These are phyloP conservation scores for Oxystoma pomonae DNA, from an alignment of 2,888 invertebrate species.

Conservation along the genomic window DNA sequence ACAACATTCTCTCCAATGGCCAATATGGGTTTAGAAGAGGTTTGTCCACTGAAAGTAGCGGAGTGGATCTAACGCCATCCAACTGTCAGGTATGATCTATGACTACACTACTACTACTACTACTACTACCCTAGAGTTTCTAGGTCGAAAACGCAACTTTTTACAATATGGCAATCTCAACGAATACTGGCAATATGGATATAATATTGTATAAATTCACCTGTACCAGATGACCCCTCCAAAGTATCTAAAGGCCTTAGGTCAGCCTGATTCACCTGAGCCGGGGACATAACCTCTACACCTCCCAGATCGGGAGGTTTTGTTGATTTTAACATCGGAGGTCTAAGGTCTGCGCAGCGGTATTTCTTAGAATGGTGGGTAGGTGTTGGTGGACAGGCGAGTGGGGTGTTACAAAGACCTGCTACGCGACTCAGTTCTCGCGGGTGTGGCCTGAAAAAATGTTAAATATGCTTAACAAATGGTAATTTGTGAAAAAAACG, in stretches of 20 bases:
- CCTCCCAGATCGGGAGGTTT: constrained; percentile 26
- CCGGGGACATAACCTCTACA: constrained; percentile 44
- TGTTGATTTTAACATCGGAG: constrained; percentile 51
- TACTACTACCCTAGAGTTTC: too few species aligned
- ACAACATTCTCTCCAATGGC: too few species aligned
- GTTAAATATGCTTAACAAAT: not conserved
- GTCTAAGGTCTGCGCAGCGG: constrained; percentile 47
- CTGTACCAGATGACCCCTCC: constrained; percentile 32
- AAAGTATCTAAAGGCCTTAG: constrained; percentile 41
- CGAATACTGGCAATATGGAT: too few species aligned
- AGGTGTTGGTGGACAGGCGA: constrained; percentile 82
- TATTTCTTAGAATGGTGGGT: constrained; percentile 77
- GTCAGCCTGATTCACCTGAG: constrained; percentile 46
- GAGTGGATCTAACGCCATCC: too few species aligned
- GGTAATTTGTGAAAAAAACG: too few species aligned
- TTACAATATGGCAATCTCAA: too few species aligned
- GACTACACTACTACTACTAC: too few species aligned
- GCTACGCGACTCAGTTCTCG: constrained; percentile 58
- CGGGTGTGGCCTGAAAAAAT: constrained; percentile 55
- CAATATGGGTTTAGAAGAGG: too few species aligned
- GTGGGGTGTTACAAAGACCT: constrained; percentile 39
- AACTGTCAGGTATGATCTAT: too few species aligned
- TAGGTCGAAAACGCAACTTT: too few species aligned
- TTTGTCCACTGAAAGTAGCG: too few species aligned
- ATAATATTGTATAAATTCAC: too few species aligned